phyloP scores from a whole-genome alignment of 2,797 vertebrate genomes.

The Danio tinwini region DNA sequence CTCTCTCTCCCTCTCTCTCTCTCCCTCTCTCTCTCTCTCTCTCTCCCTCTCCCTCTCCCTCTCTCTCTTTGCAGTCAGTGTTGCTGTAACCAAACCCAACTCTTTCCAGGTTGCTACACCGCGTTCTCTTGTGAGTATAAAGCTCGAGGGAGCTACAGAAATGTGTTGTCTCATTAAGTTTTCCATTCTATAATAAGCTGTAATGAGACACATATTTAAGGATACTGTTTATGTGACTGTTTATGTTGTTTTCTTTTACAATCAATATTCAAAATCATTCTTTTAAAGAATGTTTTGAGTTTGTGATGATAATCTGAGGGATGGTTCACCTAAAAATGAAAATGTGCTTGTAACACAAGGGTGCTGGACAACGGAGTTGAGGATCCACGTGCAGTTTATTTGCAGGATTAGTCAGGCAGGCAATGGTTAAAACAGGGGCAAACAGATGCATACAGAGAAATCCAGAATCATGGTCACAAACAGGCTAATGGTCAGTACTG shows the following conservation, averaged over 20 bases:
- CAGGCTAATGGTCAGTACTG: no score
- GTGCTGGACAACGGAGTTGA: no score
- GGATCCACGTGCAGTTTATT: no score
- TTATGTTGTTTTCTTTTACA: not conserved
- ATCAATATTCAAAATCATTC: not conserved
- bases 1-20: slow-evolving; percentile 7
- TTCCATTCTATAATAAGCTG: not conserved
- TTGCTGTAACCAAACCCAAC: slow-evolving; percentile 52
- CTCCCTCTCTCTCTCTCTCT: slow-evolving; percentile 22
- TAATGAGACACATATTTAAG: not conserved
- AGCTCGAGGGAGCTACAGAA: not conserved
- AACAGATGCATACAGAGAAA: no score
- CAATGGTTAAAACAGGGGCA: no score
- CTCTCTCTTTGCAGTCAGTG: slow-evolving; percentile 35
- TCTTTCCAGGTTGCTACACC: slow-evolving; percentile 55
- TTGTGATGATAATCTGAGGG: no score
- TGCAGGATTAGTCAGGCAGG: no score
- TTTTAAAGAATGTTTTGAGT: no score
- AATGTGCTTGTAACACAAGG: no score
- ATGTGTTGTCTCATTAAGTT: not conserved
- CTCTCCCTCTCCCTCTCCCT: slow-evolving; percentile 24
- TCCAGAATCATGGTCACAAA: no score
- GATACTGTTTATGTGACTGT: not conserved
- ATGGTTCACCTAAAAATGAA: no score
- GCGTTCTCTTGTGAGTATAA: slow-evolving; percentile 40